These are phyloP conservation scores for Drosophila trichaetosa DNA, from an alignment of 2,888 invertebrate genomes.

Conservation along the genomic window DNA sequence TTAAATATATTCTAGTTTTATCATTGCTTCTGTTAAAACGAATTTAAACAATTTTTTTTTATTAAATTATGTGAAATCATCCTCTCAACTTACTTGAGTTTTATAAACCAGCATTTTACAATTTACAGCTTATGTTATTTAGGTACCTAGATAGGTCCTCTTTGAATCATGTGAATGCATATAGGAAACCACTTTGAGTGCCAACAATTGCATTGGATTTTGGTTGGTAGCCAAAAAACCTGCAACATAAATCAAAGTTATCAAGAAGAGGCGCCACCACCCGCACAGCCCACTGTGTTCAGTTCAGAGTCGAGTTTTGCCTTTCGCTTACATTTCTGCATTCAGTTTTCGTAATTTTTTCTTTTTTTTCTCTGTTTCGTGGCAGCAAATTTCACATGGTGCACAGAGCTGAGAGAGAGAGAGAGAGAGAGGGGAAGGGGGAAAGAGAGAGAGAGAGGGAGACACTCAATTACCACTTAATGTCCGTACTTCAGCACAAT, in stretches of 20 bases:
- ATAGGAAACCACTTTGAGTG: conserved; percentile 12
- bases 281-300: conserved; percentile 2
- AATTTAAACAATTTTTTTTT: no score
- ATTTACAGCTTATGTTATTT: conserved; percentile 6
- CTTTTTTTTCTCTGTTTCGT: not conserved
- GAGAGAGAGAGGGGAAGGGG: no score
- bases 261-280: conserved; percentile 20
- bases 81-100: not conserved
- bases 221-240: conserved; percentile 27
- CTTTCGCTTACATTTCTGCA: conserved; percentile 36
- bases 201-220: conserved; percentile 36
- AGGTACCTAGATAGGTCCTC: not conserved
- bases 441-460: conserved; percentile 25
- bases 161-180: conserved; percentile 6
- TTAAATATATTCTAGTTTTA: no score
- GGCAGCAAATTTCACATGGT: conserved; percentile 57
- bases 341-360: not conserved
- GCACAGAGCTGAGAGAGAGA: conserved; percentile 7
- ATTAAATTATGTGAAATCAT: not conserved
- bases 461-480: conserved; percentile 76
- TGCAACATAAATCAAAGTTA: conserved; percentile 64
- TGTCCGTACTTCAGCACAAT: conserved; percentile 76
- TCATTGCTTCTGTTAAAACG: no score
- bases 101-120: not conserved
- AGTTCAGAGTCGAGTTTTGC: conserved; percentile 10